Base-by-base conservation (phyloP, 2,113 vertebrate species). In the Campylorhamphus procurvoides region DNA sequence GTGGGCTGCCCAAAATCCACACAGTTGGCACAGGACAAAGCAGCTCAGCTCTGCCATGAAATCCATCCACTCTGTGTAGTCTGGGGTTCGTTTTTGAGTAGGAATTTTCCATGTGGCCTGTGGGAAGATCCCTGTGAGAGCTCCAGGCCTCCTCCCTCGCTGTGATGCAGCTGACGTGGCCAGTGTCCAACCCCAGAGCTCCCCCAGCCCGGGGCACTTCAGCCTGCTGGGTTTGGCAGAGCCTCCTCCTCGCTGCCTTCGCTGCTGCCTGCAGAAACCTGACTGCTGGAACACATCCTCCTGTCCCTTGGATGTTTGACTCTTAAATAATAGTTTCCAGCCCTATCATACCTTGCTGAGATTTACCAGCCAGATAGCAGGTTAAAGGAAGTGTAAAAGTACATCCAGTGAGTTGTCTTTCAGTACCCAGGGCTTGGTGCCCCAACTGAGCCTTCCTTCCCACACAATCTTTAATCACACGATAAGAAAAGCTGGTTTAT, bases 241-340 rank as follows among this genome's bases (percentile, higher is more conserved):
- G 59, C 20, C 27, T 42, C 44, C 27, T 42, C 44, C 7, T 22
- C 5, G 0, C 20, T 62, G 67, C 84, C 68, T 79, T 37, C 49
- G 78, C 64, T 80, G 63, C 95, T 97, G 90, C 97, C 80, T 97
- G 97, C 92, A 96, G 40, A 66, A 93, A 97, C 96, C 81, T 96
- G 96, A 95, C 77, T 94, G 79, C 78, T 87, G 93, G 91, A 80
- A 95, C 83, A 20, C 15, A 13, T 75, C 77, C 40, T 52, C 89
- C 79, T 3, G 6, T 35, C 94, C 80, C 77, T 84, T 84, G 68
- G 42, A 71, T 29, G 9, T 68, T 74, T 66, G 84, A 33, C 75
- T 93, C 84, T 52, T 64, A 62, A 39, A 59, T 23, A 85, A 93
- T 28, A 90, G 68, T 88, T 94, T 81, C 87, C 89, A 96, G 84